These are phyloP conservation scores for Coranthus polyacanthus DNA, from an alignment of 2,797 vertebrate genomes.

Conservation along the genomic window DNA sequence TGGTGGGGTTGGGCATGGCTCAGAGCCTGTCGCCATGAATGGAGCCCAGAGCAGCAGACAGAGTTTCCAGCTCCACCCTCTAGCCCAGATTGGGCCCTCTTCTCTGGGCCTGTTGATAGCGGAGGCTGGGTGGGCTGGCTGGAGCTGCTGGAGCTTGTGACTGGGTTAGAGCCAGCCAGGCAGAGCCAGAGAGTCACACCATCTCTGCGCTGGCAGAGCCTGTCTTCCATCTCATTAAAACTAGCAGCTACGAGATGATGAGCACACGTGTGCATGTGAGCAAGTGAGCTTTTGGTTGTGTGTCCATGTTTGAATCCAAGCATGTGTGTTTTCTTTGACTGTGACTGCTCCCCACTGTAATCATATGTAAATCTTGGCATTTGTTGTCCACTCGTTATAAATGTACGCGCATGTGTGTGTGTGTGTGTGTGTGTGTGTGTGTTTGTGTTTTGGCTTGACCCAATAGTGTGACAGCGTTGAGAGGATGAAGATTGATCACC, in stretches of 20 bases:
- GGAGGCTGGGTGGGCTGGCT: slow-evolving; percentile 63
- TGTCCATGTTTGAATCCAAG: slow-evolving; percentile 41
- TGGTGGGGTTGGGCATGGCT: slow-evolving; percentile 74
- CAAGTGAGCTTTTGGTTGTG: slow-evolving; percentile 20
- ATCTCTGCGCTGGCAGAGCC: slow-evolving; percentile 61
- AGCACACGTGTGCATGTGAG: slow-evolving; percentile 44
- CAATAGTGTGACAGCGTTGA: slow-evolving; percentile 69
- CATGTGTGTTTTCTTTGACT: slow-evolving; percentile 48
- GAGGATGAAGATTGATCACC: slow-evolving; percentile 86
- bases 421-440: not conserved
- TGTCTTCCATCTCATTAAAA: slow-evolving; percentile 69
- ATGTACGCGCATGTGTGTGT: slow-evolving; percentile 8
- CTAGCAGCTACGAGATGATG: slow-evolving; percentile 62
- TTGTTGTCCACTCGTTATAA: slow-evolving; percentile 67
- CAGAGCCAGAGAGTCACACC: slow-evolving; percentile 71
- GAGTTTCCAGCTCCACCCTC: slow-evolving; percentile 65
- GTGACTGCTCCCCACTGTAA: slow-evolving; percentile 50
- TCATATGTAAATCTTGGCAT: slow-evolving; percentile 82
- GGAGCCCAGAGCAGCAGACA: slow-evolving; percentile 51
- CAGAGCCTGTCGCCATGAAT: slow-evolving; percentile 57
- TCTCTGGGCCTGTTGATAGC: slow-evolving; percentile 51
- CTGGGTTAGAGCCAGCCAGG: slow-evolving; percentile 63
- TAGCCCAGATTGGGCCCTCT: slow-evolving; percentile 57
- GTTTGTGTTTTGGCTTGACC: slow-evolving; percentile 62
- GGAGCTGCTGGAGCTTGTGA: slow-evolving; percentile 63